phyloP scores from a whole-genome alignment of 2,888 invertebrate species.

The Mythimna ferrago region DNA sequence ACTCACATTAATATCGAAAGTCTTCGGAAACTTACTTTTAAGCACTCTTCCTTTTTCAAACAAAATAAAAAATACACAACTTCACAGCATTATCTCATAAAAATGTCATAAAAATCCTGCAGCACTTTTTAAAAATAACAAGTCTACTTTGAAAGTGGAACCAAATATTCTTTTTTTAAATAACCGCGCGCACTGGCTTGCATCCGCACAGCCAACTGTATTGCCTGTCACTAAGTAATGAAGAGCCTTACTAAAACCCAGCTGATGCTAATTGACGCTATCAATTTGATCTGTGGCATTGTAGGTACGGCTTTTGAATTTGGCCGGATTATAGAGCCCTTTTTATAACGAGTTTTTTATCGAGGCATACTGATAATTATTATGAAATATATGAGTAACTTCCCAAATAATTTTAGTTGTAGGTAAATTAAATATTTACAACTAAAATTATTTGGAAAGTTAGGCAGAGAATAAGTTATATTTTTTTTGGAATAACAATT shows the following conservation, averaged over 20 bases:
- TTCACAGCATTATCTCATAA: slow-evolving; percentile 40
- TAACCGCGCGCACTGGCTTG: slow-evolving; percentile 21
- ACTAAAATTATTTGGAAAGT: too few relatives aligned
- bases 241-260: slow-evolving; percentile 31
- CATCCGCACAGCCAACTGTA: slow-evolving; percentile 31
- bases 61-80: slow-evolving; percentile 3
- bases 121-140: neutral
- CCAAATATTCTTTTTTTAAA: slow-evolving; percentile 13
- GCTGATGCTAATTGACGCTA: slow-evolving; percentile 25
- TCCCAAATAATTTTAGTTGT: neutral
- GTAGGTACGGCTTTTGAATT: slow-evolving; percentile 33
- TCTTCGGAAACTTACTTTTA: slow-evolving; percentile 39
- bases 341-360: slow-evolving; percentile 14
- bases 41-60: neutral
- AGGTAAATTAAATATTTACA: too few relatives aligned
- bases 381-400: slow-evolving; percentile 14
- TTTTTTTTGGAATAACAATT: neutral
- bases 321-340: slow-evolving; percentile 13
- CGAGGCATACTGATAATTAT: neutral
- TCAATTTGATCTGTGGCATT: slow-evolving; percentile 13
- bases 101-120: neutral
- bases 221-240: slow-evolving; percentile 43
- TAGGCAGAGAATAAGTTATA: neutral
- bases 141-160: neutral
- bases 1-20: neutral